Percentiles rank a stretch among this genome's conserved stretches.
Conservation (phyloP, 1,140 invertebrate genomes). For the Conopomorpha cramerella region DNA sequence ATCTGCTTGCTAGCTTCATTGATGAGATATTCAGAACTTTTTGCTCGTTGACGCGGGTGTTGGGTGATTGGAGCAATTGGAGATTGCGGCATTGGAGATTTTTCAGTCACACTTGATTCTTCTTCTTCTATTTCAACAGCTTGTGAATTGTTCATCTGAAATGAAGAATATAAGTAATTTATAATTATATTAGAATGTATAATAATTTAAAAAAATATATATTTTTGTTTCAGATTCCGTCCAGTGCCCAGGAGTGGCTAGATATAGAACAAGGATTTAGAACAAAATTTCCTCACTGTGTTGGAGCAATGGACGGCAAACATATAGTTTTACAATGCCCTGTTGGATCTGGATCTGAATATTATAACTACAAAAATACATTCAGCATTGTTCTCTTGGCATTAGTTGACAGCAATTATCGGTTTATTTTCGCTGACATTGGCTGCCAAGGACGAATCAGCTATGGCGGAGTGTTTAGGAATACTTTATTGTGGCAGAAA, state of each 20-base stretch:
- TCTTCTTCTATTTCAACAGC: background rate
- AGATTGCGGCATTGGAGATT: background rate
- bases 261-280: conserved; percentile 6
- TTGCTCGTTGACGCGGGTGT: background rate
- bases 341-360: conserved; percentile 12
- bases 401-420: conserved; percentile 11
- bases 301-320: conserved; percentile 8
- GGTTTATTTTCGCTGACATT: conserved; percentile 13
- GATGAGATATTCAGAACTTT: background rate
- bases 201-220: conserved; percentile 2
- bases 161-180: background rate
- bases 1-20: background rate
- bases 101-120: background rate
- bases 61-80: background rate
- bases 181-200: conserved; percentile 5
- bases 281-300: background rate
- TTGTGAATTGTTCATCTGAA: conserved; percentile 4
- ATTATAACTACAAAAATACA: conserved; percentile 12
- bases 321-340: conserved; percentile 8
- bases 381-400: conserved; percentile 11
- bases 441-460: conserved; percentile 9
- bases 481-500: conserved; percentile 8
- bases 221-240: background rate
- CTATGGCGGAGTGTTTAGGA: conserved; percentile 9
- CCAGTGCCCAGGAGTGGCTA: conserved; percentile 6